Percentiles rank a stretch among this genome's conserved stretches.
These are phyloP conservation scores for Achlya flavicornis DNA, from an alignment of 2,888 invertebrate genomes.

Conservation along the genomic window DNA sequence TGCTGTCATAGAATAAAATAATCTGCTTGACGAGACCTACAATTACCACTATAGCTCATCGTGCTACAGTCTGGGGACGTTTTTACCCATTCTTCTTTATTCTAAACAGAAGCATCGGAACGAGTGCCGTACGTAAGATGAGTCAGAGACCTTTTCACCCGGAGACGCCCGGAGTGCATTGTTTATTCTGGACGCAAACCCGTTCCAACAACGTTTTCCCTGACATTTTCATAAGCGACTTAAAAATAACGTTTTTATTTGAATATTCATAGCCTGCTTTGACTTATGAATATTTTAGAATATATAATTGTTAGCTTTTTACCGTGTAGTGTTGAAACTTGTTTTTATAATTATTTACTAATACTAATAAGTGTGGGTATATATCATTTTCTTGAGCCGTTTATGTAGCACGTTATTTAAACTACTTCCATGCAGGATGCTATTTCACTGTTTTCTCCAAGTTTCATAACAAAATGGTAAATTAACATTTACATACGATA, in stretches of 20 bases:
- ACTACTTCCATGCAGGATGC: neutral
- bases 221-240: slow-evolving; percentile 55
- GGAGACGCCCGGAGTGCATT: slow-evolving; percentile 62
- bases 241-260: slow-evolving; percentile 44
- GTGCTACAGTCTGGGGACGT: too few relatives aligned
- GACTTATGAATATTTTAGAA: slow-evolving; percentile 49
- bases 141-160: slow-evolving; percentile 78
- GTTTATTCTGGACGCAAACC: slow-evolving; percentile 72
- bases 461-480: neutral
- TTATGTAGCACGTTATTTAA: neutral
- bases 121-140: slow-evolving; percentile 62
- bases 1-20: too few relatives aligned
- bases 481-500: neutral
- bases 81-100: too few relatives aligned
- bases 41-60: too few relatives aligned
- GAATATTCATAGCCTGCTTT: slow-evolving; percentile 61
- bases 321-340: slow-evolving; percentile 39
- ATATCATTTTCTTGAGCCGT: neutral
- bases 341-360: slow-evolving; percentile 29
- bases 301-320: slow-evolving; percentile 41
- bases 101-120: slow-evolving; percentile 68
- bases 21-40: too few relatives aligned
- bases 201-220: slow-evolving; percentile 64
- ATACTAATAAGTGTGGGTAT: slow-evolving; percentile 4
- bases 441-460: neutral